A percentile compares a stretch with the other conserved stretches of the same genome.
Conservation (phyloP, 2,888 invertebrate species). For the Laspeyria flexula region DNA sequence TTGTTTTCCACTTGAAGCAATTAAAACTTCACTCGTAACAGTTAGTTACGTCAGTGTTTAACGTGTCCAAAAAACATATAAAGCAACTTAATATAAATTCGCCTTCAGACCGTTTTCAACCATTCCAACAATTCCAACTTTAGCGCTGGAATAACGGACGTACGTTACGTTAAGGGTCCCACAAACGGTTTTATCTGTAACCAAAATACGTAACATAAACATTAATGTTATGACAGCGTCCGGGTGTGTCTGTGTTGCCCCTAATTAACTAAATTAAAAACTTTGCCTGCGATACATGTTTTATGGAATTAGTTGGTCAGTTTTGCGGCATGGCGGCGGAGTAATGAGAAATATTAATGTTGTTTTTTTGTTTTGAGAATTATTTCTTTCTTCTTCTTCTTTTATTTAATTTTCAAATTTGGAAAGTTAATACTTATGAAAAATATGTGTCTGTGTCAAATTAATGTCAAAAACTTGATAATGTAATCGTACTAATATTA, state of each 20-base stretch:
- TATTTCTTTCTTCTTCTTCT: no score
- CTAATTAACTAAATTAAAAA: slow-evolving; percentile 30
- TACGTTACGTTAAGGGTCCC: slow-evolving; percentile 19
- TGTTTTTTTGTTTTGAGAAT: neutral
- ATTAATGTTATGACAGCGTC: slow-evolving; percentile 31
- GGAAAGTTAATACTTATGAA: no score
- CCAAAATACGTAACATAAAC: slow-evolving; percentile 36
- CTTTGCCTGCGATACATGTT: slow-evolving; percentile 15
- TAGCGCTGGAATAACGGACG: slow-evolving; percentile 13
- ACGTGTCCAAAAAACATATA: slow-evolving; percentile 3
- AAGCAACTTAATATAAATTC: slow-evolving; percentile 12
- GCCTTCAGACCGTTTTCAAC: slow-evolving; percentile 15
- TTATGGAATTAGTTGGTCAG: slow-evolving; percentile 6
- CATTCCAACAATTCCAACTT: slow-evolving; percentile 19
- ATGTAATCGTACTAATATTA: no score
- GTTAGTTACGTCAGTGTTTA: neutral
- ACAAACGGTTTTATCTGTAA: slow-evolving; percentile 23
- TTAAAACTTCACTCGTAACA: neutral
- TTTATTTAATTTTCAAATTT: no score
- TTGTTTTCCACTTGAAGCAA: neutral
- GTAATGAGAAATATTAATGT: neutral
- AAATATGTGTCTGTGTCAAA: no score
- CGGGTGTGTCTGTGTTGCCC: slow-evolving; percentile 22
- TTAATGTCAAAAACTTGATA: no score
- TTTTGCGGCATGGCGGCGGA: neutral